Percentiles rank a stretch among this genome's conserved stretches.
These are phyloP conservation scores for Nettapus auritus DNA, from an alignment of 2,113 vertebrate genomes.

Conservation along the genomic window DNA sequence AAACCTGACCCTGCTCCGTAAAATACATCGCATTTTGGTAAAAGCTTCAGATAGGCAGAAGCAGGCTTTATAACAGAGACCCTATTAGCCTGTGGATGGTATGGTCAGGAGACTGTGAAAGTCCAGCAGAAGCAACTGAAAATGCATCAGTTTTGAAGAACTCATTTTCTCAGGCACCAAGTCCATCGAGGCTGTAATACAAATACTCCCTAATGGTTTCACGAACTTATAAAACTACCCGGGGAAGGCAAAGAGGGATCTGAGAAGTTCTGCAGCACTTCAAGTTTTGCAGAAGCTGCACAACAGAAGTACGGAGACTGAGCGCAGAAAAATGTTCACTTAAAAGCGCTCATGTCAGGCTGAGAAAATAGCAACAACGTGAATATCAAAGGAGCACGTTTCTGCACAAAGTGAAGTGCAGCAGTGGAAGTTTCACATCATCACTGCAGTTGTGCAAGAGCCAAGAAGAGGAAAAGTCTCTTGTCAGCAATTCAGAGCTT, in stretches of 20 bases:
- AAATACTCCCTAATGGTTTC: not conserved
- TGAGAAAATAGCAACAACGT: not conserved
- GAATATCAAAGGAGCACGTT: not conserved
- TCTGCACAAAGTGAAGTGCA: not conserved
- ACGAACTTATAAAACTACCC: not conserved
- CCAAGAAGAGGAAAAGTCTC: not conserved
- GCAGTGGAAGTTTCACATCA: not conserved
- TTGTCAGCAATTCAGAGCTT: not conserved
- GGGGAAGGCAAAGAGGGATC: not conserved
- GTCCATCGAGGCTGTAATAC: not conserved
- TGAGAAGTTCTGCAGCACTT: not conserved
- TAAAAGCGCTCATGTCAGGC: fast-evolving
- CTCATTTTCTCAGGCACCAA: not conserved
- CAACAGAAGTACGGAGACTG: not conserved
- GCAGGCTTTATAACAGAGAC: not conserved
- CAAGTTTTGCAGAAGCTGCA: not conserved
- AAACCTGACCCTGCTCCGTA: not conserved
- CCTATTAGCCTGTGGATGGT: not conserved
- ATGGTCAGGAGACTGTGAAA: not conserved
- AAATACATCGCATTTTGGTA: not conserved
- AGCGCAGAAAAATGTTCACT: fast-evolving
- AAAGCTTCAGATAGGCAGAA: not conserved
- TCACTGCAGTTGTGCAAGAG: not conserved
- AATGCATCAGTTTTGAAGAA: not conserved
- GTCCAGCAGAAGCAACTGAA: not conserved